These are phyloP conservation scores for western clawed frog (Xenopus tropicalis) DNA, from an alignment of 2,113 vertebrate species.

Conservation along the genomic window DNA sequence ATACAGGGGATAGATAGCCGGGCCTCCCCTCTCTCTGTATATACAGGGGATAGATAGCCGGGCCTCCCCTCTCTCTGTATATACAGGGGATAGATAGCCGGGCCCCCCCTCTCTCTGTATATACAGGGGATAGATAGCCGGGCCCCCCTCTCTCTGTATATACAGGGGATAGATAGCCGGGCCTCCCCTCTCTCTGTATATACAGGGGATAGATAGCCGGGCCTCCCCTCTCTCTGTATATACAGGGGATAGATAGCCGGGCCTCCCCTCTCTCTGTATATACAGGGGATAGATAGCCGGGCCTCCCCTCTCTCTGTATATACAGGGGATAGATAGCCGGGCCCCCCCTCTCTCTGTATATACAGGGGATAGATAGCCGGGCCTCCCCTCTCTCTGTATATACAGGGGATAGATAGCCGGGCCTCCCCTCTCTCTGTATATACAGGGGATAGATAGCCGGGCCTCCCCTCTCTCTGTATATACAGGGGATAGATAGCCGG, in stretches of 20 bases:
- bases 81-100: not conserved
- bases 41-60: too few species aligned
- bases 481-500: not conserved
- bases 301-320: slow-evolving; percentile 8
- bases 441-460: not conserved
- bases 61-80: slow-evolving; percentile 7
- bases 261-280: not conserved
- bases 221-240: not conserved
- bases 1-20: not conserved
- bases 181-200: slow-evolving; percentile 8
- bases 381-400: not conserved
- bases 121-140: not conserved
- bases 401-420: too few species aligned
- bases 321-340: not conserved
- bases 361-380: not conserved
- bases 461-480: not conserved
- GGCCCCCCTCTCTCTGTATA: not conserved
- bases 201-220: not conserved
- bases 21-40: not conserved
- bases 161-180: too few species aligned
- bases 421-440: slow-evolving; percentile 8
- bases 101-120: not conserved
- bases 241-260: not conserved
- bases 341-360: not conserved
- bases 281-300: too few species aligned